Evolutionary conservation across 2,113 vertebrate species (phyloP).

Genomic region (Cyanoderma ruficeps): DNA sequence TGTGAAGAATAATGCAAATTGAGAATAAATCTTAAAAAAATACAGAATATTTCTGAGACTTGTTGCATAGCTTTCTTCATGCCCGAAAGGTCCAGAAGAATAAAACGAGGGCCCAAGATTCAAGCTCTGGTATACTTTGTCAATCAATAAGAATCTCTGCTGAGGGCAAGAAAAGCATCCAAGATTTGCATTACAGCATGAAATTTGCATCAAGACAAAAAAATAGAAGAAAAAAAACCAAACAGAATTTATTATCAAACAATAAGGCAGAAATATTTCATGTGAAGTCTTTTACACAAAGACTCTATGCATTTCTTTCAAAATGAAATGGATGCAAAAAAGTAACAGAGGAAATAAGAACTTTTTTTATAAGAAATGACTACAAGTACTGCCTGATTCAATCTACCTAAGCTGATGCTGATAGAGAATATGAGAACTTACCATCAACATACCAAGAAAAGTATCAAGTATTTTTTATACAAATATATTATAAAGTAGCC

Average conservation of each 20-base stretch:
- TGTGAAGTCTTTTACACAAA: not conserved
- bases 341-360: not conserved
- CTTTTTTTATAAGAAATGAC: not conserved
- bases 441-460: not conserved
- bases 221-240: not conserved
- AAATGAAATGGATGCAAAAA: not conserved
- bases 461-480: not conserved
- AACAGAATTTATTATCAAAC: not conserved
- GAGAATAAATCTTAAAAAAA: not conserved
- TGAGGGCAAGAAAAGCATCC: not conserved
- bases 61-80: not conserved
- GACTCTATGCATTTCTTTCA: not conserved
- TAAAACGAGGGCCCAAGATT: not conserved
- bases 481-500: not conserved
- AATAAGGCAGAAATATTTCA: not conserved
- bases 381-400: not conserved
- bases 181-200: not conserved
- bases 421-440: not conserved
- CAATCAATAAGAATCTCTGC: not conserved
- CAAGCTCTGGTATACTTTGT: not conserved
- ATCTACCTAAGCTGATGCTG: not conserved
- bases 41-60: not conserved
- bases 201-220: not conserved
- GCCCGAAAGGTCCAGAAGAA: not conserved
- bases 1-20: not conserved